Evolutionary conservation across 2,113 vertebrate genomes (phyloP), one percentile per base, ranked within the genome.

Genomic region (Proterorhinus semilunaris): DNA sequence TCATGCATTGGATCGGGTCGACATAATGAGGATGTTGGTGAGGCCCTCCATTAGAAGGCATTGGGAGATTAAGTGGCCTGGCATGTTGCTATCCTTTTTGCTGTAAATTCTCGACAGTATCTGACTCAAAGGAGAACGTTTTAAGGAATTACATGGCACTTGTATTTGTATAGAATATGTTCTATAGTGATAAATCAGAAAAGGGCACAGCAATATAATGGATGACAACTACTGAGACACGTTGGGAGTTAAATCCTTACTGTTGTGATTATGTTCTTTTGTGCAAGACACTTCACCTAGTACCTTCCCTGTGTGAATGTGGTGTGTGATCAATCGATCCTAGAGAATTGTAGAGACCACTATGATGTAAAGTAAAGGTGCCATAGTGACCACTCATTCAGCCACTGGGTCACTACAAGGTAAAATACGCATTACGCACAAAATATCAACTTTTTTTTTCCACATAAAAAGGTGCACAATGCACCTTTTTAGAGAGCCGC

Each of bases 1-100:
- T 85, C 59, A 75, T 79, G 65, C 64, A 61, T 45, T 67, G 69
- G 76, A 81, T 79, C n/a, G 71, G 51, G 54, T 53, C 65, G 76
- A 69, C 74, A 71, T 62, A 76, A 88, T 76, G 79, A 79, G 72
- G 79, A 76, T 79, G 72, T 86, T 78, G 42, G 43, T 42, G 36
- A 55, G 66, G 11, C 55, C 16, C 42, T 72, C 49, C 72, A 76
- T 80, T 84, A 82, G 68, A 62, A 79, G 13, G 55, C 11, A 7
- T 15, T 21, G 36, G 50, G 44, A 53, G 58, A 62, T 73, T 68
- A 54, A 65, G 62, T 49, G 52, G 47, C 44, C 48, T 63, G 66
- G 64, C 62, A 45, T 68, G 72, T 27, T 12, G 68, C 66, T 13
- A 58, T 58, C 55, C 50, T 66, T 36, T 27, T n/a, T 27, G 63